phyloP scores from a whole-genome alignment of 2,113 vertebrate species.

The Arvicanthis niloticus region DNA sequence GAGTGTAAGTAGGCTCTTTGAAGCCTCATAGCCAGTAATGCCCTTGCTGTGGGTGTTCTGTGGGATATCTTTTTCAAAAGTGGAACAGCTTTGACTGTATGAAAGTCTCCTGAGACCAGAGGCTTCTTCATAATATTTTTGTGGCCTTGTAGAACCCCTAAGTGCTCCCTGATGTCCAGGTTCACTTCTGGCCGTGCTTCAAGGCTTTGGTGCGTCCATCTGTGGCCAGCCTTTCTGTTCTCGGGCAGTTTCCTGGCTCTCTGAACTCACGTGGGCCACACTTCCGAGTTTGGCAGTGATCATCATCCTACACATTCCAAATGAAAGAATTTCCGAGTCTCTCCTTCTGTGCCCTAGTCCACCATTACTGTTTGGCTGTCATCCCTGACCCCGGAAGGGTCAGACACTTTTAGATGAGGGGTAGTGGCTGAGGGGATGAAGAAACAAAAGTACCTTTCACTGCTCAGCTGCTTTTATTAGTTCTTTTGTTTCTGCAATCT shows the following conservation, averaged over 20 bases:
- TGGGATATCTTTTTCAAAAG: slow-evolving; percentile 12
- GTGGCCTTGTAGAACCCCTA: not conserved
- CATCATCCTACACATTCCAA: not conserved
- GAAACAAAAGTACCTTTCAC: not conserved
- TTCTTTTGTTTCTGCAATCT: not conserved
- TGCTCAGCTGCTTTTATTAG: not conserved
- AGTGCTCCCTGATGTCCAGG: not conserved
- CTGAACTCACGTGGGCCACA: not conserved
- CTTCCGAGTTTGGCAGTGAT: not conserved
- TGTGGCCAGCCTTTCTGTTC: not conserved
- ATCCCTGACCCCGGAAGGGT: not conserved
- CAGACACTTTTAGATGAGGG: not conserved
- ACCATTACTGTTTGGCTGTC: not conserved
- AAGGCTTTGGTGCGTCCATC: not conserved
- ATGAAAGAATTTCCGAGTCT: not conserved
- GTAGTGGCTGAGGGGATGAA: not conserved
- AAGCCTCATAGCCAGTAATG: slow-evolving; percentile 2
- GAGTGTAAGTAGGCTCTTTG: slow-evolving; percentile 49
- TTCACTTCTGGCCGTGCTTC: not conserved
- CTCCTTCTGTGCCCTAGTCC: not conserved
- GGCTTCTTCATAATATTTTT: not conserved
- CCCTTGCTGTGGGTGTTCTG: slow-evolving; percentile 57
- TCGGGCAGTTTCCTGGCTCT: not conserved
- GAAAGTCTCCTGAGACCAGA: not conserved
- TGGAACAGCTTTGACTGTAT: not conserved